A percentile compares a stretch with the other conserved stretches of the same genome.
Evolutionary conservation across 1,140 invertebrate genomes (phyloP).

Genomic region (Periplaneta americana): DNA sequence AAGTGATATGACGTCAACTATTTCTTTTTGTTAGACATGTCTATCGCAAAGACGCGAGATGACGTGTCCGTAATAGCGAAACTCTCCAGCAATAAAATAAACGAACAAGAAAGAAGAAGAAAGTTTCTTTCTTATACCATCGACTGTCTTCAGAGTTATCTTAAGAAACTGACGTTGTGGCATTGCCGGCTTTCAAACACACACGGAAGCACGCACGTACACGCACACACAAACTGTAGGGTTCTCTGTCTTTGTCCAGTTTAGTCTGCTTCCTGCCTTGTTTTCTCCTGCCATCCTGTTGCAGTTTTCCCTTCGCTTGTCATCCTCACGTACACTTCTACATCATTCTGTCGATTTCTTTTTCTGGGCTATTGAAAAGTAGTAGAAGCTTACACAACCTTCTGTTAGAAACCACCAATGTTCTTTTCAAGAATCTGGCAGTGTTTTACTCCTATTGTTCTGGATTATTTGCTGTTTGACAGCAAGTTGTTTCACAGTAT

Average conservation of each 20-base stretch:
- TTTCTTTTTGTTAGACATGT: not conserved
- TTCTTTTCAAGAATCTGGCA: no score
- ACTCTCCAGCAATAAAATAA: not conserved
- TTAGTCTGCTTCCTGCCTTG: not conserved
- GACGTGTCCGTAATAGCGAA: not conserved
- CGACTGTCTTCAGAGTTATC: not conserved
- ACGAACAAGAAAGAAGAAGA: not conserved
- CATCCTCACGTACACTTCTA: not conserved
- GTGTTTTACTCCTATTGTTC: no score
- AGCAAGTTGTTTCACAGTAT: no score
- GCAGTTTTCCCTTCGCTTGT: not conserved
- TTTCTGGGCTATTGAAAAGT: not conserved
- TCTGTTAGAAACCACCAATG: no score
- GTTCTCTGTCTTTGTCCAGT: not conserved
- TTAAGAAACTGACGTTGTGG: not conserved
- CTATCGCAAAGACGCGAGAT: not conserved
- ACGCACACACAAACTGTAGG: not conserved
- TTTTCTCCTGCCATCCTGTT: not conserved
- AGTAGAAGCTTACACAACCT: no score
- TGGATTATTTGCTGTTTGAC: no score
- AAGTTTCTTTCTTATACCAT: not conserved
- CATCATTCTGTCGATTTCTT: not conserved
- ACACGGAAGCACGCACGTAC: no score
- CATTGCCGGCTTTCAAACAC: not conserved
- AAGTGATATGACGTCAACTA: not conserved